Conservation (phyloP, 1,140 invertebrate species). For the Neelides sp. region DNA sequence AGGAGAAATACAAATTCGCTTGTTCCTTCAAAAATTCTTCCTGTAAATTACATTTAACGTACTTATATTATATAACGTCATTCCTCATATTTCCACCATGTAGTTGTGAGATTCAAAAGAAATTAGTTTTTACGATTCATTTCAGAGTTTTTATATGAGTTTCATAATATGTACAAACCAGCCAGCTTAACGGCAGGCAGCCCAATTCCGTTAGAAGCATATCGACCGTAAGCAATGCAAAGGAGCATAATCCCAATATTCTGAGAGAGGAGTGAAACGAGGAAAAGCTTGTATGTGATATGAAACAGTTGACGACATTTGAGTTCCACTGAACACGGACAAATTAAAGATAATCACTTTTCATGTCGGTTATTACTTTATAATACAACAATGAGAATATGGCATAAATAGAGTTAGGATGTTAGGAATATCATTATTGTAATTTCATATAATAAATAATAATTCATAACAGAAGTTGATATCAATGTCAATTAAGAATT, state of each 20-base stretch:
- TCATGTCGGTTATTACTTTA: no score
- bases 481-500: not conserved
- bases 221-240: constrained; percentile 52
- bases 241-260: constrained; percentile 51
- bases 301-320: constrained; percentile 64
- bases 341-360: no score
- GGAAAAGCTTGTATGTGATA: constrained; percentile 73
- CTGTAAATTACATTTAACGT: constrained; percentile 44
- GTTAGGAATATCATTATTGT: no score
- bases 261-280: constrained; percentile 53
- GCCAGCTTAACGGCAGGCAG: constrained; percentile 43
- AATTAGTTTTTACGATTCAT: no score
- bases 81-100: no score
- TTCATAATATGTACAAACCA: no score
- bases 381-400: no score
- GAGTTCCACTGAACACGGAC: constrained; percentile 48
- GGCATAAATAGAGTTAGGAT: no score
- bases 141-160: not conserved
- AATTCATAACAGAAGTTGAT: constrained; percentile 9
- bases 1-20: constrained; percentile 61
- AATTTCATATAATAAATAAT: constrained; percentile 11
- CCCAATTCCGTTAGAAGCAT: constrained; percentile 54
- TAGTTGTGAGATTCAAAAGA: no score
- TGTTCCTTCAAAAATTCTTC: constrained; percentile 53
- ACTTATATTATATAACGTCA: no score